These are phyloP conservation scores for Poecilia velifera DNA, from an alignment of 2,797 vertebrate genomes.

Conservation along the genomic window DNA sequence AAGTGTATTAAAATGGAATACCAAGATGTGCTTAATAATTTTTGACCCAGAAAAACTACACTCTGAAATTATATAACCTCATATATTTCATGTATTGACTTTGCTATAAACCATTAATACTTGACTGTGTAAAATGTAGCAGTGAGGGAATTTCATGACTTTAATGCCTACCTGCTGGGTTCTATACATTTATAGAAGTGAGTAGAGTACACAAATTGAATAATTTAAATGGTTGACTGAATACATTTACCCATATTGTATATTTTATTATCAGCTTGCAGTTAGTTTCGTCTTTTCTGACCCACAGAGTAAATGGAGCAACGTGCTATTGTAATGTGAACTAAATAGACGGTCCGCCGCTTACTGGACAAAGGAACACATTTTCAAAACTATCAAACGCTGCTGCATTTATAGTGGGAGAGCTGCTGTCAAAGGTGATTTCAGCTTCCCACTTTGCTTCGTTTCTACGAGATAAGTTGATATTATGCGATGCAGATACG, in stretches of 20 bases:
- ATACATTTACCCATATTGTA: background rate
- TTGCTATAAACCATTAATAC: background rate
- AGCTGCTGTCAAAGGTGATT: no score
- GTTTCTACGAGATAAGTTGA: background rate
- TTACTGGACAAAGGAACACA: background rate
- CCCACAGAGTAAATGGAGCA: background rate
- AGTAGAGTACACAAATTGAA: background rate
- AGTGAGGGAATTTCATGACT: background rate
- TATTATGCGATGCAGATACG: conserved; percentile 7
- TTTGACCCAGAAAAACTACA: background rate
- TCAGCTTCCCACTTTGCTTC: background rate
- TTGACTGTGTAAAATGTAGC: background rate
- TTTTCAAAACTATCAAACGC: conserved; percentile 6
- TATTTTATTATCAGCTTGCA: background rate
- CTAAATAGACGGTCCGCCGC: background rate
- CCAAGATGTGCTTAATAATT: background rate
- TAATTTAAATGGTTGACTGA: background rate
- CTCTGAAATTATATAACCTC: background rate
- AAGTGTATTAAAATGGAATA: background rate
- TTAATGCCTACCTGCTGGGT: background rate
- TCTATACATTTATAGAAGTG: background rate
- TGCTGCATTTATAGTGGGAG: background rate
- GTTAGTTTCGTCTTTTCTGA: background rate
- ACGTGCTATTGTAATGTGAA: background rate
- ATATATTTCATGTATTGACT: background rate